These are phyloP conservation scores for Euclidia mi DNA, from an alignment of 2,888 invertebrate genomes.

Conservation along the genomic window DNA sequence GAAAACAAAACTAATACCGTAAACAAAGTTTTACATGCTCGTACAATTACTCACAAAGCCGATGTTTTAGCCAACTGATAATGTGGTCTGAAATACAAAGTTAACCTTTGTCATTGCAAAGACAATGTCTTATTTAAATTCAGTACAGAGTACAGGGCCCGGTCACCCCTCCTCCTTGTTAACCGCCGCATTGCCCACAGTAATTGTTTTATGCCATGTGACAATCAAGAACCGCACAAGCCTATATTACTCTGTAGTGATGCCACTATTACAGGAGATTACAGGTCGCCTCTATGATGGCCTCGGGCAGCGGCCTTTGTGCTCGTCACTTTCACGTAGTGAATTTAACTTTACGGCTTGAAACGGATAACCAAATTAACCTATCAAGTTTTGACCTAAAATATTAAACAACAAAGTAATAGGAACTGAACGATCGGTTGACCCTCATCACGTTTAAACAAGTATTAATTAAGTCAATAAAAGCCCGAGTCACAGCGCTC, in stretches of 20 bases:
- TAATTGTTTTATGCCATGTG: constrained; percentile 53
- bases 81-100: constrained; percentile 20
- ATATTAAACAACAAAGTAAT: constrained; percentile 6
- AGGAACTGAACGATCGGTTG: background rate
- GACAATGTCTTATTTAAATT: constrained; percentile 45
- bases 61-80: constrained; percentile 25
- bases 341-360: background rate
- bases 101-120: constrained; percentile 19
- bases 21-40: constrained; percentile 2
- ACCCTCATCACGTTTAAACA: constrained; percentile 12
- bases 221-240: constrained; percentile 30
- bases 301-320: background rate
- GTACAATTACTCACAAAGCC: constrained; percentile 2
- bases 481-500: constrained; percentile 11
- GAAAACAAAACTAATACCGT: background rate
- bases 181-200: constrained; percentile 36
- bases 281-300: constrained; percentile 4
- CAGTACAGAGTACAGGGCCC: constrained; percentile 18
- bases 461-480: constrained; percentile 17
- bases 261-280: constrained; percentile 31
- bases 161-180: constrained; percentile 14
- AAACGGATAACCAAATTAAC: background rate
- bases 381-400: background rate
- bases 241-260: constrained; percentile 10
- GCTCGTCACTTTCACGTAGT: background rate